Conservation (phyloP, 1,140 invertebrate genomes). For the Notospermus geniculatus region DNA sequence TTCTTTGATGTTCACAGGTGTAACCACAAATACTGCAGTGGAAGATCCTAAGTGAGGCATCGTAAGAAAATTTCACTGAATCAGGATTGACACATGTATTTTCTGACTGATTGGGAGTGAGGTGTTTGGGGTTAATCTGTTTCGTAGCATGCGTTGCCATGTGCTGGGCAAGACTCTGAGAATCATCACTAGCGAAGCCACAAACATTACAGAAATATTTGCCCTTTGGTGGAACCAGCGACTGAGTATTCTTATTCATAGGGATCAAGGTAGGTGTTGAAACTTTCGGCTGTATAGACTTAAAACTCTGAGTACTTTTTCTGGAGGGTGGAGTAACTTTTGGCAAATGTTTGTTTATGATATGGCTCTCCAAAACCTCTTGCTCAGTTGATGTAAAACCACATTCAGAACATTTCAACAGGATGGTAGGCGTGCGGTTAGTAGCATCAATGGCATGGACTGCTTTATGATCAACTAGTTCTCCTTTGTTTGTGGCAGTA, state of each 20-base stretch:
- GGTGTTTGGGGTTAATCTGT: neutral
- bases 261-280: too few relatives aligned
- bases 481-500: neutral
- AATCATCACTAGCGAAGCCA: neutral
- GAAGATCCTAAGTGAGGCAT: slow-evolving; percentile 35
- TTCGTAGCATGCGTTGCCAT: neutral
- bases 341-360: slow-evolving; percentile 13
- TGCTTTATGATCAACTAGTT: slow-evolving; percentile 8
- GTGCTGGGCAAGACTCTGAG: neutral
- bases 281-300: too few relatives aligned
- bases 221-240: too few relatives aligned
- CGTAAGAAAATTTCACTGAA: slow-evolving; percentile 35
- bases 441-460: neutral
- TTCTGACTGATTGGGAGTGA: neutral
- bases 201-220: too few relatives aligned
- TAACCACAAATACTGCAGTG: slow-evolving; percentile 51
- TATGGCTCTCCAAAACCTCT: slow-evolving; percentile 41
- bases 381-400: slow-evolving; percentile 40
- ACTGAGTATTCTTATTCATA: too few relatives aligned
- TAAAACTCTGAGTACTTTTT: too few relatives aligned
- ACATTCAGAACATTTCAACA: slow-evolving; percentile 51
- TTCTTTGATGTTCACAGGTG: slow-evolving; percentile 51
- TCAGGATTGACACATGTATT: neutral
- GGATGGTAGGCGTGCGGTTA: slow-evolving; percentile 1
- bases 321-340: neutral